A percentile compares a stretch with the other conserved stretches of the same genome.
Evolutionary conservation across 2,797 vertebrate genomes (phyloP).

Genomic region (Fratercula arctica): DNA sequence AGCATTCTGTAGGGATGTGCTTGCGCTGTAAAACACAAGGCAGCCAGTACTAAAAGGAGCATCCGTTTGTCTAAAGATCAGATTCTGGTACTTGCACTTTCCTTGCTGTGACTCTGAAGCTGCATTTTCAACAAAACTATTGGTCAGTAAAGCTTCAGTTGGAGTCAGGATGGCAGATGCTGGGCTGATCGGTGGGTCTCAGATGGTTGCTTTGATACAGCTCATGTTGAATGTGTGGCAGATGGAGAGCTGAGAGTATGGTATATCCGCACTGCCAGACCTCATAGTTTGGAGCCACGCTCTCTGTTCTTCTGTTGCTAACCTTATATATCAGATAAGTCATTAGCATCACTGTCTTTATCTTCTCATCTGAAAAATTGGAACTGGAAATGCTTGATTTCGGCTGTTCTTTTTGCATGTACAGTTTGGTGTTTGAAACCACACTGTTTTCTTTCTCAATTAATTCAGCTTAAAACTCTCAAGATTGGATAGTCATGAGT

Average conservation of each 20-base stretch:
- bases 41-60: neutral
- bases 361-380: neutral
- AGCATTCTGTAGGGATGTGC: neutral
- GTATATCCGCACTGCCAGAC: neutral
- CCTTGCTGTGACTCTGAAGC: neutral
- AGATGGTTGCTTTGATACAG: neutral
- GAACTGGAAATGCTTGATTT: neutral
- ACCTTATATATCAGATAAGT: neutral
- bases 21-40: neutral
- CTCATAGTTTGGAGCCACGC: neutral
- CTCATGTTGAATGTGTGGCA: neutral
- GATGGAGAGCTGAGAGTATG: neutral
- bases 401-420: neutral
- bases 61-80: neutral
- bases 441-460: neutral
- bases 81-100: neutral
- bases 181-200: neutral
- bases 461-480: neutral
- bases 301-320: neutral
- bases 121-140: neutral
- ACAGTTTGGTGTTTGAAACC: neutral
- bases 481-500: neutral
- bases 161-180: neutral
- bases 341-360: neutral
- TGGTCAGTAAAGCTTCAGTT: neutral